These are phyloP conservation scores for Schizothorax lantsangensis DNA, from an alignment of 2,797 vertebrate genomes.

Conservation along the genomic window DNA sequence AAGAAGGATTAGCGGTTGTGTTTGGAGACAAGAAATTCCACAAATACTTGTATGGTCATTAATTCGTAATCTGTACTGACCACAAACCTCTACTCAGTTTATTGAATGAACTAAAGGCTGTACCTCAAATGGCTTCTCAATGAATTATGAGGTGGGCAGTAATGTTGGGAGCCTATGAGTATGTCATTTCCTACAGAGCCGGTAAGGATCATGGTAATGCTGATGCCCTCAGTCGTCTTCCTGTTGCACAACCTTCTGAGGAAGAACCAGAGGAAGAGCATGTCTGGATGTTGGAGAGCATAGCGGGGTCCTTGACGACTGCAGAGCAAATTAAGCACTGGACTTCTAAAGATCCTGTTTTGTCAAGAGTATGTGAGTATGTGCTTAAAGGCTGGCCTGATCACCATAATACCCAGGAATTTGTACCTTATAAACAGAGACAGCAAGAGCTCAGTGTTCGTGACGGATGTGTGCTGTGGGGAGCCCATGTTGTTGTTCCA, in stretches of 20 bases:
- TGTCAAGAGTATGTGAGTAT: not conserved
- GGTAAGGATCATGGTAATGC: not conserved
- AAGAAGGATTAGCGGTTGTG: not conserved
- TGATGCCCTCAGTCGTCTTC: not conserved
- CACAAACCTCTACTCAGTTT: not conserved
- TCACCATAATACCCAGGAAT: not conserved
- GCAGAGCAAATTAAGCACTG: not conserved
- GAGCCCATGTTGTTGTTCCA: no score
- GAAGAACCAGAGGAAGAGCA: not conserved
- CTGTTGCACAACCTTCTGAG: not conserved
- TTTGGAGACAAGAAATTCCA: not conserved
- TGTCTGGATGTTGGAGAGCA: not conserved
- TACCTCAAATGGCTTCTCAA: not conserved
- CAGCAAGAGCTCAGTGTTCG: no score
- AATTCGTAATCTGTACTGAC: not conserved
- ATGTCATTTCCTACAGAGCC: not conserved
- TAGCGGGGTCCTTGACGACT: not conserved
- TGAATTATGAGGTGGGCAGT: not conserved
- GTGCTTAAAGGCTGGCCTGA: not conserved
- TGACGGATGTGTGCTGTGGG: no score
- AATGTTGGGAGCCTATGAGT: not conserved
- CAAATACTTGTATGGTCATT: not conserved
- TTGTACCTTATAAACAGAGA: no score
- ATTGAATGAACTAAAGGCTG: not conserved
- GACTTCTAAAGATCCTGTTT: not conserved